Percentiles rank a stretch among this genome's conserved stretches.
Evolutionary conservation across 2,888 invertebrate genomes (phyloP).

Genomic region (Meiosimyza platycephala): DNA sequence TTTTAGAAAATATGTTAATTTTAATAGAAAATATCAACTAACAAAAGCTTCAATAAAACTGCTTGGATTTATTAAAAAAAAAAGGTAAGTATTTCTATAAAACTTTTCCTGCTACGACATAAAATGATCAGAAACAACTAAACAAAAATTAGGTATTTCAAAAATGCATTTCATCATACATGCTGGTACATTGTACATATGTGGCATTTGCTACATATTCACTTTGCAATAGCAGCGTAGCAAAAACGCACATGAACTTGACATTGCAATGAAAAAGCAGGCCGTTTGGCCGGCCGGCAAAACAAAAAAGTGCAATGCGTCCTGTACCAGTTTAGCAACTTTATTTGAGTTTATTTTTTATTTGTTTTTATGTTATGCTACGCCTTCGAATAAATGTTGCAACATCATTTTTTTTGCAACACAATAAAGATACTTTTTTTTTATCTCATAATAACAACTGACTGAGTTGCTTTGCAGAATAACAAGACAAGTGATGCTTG

Average conservation of each 20-base stretch:
- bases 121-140: too few species aligned
- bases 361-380: neutral
- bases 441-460: neutral
- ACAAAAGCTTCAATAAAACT: too few species aligned
- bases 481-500: neutral
- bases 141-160: too few species aligned
- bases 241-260: slow-evolving; percentile 47
- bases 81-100: too few species aligned
- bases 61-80: too few species aligned
- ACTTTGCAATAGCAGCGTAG: neutral
- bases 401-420: slow-evolving; percentile 31
- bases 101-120: too few species aligned
- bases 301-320: slow-evolving; percentile 28
- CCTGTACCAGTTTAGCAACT: slow-evolving; percentile 14
- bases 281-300: slow-evolving; percentile 34
- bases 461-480: neutral
- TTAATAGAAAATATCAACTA: too few species aligned
- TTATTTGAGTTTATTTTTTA: neutral
- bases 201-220: neutral
- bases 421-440: neutral
- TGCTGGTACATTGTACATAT: neutral
- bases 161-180: too few species aligned
- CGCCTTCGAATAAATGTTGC: slow-evolving; percentile 22
- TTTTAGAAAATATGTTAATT: too few species aligned
- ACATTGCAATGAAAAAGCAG: slow-evolving; percentile 46